Evolutionary conservation across 2,888 invertebrate species (phyloP).

Genomic region (Eristalis intricaria): DNA sequence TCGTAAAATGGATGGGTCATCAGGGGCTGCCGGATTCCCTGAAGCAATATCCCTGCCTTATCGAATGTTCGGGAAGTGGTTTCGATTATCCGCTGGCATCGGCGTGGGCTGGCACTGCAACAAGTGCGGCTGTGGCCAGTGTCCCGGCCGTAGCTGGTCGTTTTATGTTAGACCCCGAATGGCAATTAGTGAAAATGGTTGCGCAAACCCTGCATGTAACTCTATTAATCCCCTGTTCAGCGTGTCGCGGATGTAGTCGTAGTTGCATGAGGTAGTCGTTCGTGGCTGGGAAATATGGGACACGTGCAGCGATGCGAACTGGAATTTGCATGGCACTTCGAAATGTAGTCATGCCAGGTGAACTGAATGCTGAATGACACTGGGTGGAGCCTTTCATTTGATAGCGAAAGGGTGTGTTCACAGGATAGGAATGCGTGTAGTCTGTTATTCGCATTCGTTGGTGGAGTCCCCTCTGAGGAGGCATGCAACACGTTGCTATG

Average conservation of each 20-base stretch:
- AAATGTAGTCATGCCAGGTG: neutral
- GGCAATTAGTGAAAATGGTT: neutral
- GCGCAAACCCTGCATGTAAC: neutral
- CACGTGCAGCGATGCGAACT: neutral
- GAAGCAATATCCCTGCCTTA: neutral
- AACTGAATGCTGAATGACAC: neutral
- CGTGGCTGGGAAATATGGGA: neutral
- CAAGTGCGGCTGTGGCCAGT: neutral
- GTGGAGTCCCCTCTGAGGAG: neutral
- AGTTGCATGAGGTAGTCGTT: neutral
- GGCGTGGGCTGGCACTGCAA: neutral
- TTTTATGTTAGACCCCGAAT: neutral
- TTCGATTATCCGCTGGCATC: neutral
- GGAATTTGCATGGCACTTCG: neutral
- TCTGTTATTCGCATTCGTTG: neutral
- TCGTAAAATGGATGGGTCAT: neutral
- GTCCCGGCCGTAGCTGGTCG: neutral
- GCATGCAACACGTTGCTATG: neutral
- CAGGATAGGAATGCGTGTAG: neutral
- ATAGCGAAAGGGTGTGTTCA: neutral
- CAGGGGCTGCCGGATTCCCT: neutral
- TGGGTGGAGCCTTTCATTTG: neutral
- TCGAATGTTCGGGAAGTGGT: neutral
- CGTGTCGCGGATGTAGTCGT: neutral
- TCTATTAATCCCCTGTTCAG: neutral